Conservation (phyloP, 2,888 invertebrate genomes). For the Eupithecia tripunctaria region DNA sequence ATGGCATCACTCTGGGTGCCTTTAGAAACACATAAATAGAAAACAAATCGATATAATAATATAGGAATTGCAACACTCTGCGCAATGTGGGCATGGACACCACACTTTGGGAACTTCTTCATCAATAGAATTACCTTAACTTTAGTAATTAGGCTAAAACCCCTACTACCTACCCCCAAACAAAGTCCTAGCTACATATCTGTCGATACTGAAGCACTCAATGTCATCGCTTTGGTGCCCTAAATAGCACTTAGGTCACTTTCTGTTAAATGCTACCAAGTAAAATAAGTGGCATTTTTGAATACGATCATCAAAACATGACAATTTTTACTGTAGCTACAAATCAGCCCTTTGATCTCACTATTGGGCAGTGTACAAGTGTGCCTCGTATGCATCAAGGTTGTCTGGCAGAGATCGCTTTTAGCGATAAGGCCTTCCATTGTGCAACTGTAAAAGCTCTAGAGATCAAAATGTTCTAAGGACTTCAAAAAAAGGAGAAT, state of each 20-base stretch:
- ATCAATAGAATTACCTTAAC: background rate
- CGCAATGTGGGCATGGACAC: background rate
- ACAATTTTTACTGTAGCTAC: background rate
- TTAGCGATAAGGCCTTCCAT: too few relatives aligned
- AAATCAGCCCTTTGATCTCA: background rate
- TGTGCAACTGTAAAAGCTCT: too few relatives aligned
- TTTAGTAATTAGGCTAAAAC: background rate
- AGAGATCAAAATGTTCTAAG: too few relatives aligned
- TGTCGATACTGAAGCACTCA: constrained; percentile 32
- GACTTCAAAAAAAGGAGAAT: too few relatives aligned
- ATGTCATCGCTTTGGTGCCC: constrained; percentile 41
- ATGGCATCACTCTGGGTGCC: too few relatives aligned
- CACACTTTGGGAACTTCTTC: background rate
- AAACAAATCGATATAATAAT: background rate
- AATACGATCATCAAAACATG: too few relatives aligned
- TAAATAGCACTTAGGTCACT: constrained; percentile 41
- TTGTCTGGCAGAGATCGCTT: too few relatives aligned
- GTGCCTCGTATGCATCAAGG: too few relatives aligned
- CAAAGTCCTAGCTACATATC: constrained; percentile 3
- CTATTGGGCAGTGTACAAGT: too few relatives aligned
- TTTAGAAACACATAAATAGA: too few relatives aligned
- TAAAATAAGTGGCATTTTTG: background rate
- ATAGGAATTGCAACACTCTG: background rate
- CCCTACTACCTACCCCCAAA: background rate
- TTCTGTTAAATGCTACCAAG: constrained; percentile 36